phyloP scores from a whole-genome alignment of 2,113 vertebrate species.

The Elaphurus davidianus region DNA sequence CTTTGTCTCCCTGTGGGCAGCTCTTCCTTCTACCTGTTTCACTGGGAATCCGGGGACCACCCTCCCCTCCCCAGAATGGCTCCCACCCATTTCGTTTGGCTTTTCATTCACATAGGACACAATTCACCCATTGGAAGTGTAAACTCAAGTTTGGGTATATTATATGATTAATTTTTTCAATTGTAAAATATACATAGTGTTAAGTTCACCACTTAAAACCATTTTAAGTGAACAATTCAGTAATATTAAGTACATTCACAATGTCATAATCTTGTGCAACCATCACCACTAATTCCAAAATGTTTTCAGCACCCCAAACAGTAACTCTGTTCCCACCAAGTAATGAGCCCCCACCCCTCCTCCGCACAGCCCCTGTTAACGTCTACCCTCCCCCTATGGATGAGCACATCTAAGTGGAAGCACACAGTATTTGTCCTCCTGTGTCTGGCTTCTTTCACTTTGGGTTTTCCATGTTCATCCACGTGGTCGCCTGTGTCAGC shows the following conservation, averaged over 20 bases:
- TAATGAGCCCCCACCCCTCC: fast-evolving
- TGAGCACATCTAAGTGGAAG: fast-evolving
- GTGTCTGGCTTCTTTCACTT: background rate
- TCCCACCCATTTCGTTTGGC: background rate
- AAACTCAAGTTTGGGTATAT: background rate
- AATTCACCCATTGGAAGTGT: background rate
- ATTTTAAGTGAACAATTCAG: background rate
- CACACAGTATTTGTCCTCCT: fast-evolving
- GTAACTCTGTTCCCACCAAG: fast-evolving
- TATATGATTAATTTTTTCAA: background rate
- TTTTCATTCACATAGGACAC: background rate
- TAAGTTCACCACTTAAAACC: background rate
- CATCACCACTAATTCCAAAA: background rate
- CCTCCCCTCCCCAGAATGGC: fast-evolving
- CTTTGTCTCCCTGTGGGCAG: background rate
- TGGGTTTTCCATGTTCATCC: background rate
- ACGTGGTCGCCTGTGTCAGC: fast-evolving
- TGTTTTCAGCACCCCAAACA: background rate
- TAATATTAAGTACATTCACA: background rate
- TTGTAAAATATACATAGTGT: background rate
- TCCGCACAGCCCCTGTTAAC: fast-evolving
- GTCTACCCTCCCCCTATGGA: fast-evolving
- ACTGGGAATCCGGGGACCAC: background rate
- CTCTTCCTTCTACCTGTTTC: background rate
- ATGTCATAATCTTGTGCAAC: background rate